Conservation (phyloP, 2,113 vertebrate genomes). For the Argyrosomus japonicus region DNA sequence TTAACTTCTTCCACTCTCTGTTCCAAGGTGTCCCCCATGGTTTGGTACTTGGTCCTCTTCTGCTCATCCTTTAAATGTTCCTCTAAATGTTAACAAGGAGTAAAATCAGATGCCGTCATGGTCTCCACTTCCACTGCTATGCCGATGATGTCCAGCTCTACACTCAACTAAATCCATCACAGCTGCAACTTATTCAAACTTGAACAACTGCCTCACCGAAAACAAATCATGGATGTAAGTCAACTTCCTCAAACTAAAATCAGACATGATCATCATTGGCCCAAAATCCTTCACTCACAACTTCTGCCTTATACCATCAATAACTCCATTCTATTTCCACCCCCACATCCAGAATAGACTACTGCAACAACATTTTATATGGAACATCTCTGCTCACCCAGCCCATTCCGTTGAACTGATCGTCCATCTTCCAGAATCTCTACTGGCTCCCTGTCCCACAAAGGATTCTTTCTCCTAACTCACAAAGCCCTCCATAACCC, state of each 20-base stretch:
- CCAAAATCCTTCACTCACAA: neutral
- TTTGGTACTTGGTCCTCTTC: neutral
- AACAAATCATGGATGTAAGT: constrained; percentile 9
- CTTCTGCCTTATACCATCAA: neutral
- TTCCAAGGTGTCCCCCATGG: neutral
- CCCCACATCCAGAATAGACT: neutral
- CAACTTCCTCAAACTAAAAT: constrained; percentile 11
- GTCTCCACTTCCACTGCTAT: neutral
- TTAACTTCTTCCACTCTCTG: neutral
- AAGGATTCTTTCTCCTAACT: neutral
- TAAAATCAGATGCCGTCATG: neutral
- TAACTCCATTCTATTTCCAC: neutral
- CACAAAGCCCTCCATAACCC: no score
- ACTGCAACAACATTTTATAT: neutral
- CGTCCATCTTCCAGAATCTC: neutral
- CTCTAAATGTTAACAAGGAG: no score
- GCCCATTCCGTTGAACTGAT: neutral
- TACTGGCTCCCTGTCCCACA: neutral
- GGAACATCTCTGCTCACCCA: neutral
- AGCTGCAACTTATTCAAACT: neutral
- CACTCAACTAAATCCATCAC: neutral
- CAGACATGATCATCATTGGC: no score
- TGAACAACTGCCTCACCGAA: constrained; percentile 29
- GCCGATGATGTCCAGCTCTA: neutral
- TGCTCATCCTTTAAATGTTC: neutral